A percentile compares a stretch with the other conserved stretches of the same genome.
Evolutionary conservation across 2,113 vertebrate genomes (phyloP).

Genomic region (Formicarius rufipectus): DNA sequence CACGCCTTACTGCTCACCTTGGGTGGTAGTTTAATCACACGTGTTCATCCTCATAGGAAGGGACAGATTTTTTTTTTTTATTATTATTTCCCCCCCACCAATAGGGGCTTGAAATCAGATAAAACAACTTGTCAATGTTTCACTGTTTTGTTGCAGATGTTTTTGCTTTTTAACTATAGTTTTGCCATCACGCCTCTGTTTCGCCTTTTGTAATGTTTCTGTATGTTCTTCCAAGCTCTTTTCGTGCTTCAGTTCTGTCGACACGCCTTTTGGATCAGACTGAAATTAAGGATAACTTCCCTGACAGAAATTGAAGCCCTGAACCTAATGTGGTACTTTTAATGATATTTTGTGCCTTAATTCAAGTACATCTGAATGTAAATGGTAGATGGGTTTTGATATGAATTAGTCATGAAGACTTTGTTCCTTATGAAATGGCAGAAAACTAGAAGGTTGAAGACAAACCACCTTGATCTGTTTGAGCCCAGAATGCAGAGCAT

Average conservation of each 20-base stretch:
- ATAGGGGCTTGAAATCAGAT: not conserved
- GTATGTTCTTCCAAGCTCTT: not conserved
- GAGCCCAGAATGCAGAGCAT: not conserved
- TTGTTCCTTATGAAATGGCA: not conserved
- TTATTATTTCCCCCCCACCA: too few species aligned
- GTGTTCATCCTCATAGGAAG: not conserved
- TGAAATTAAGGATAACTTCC: not conserved
- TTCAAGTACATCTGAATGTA: not conserved
- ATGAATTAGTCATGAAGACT: not conserved
- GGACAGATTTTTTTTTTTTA: not conserved
- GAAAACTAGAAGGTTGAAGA: not conserved
- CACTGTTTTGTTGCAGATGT: not conserved
- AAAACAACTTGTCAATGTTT: not conserved
- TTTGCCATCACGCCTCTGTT: not conserved
- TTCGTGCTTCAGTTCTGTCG: not conserved
- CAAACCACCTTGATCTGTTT: not conserved
- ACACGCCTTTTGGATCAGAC: not conserved
- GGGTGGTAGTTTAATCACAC: too few species aligned
- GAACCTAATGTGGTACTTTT: not conserved
- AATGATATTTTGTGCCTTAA: not conserved
- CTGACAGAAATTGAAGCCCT: not conserved
- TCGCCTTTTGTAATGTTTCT: not conserved
- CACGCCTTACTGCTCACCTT: too few species aligned
- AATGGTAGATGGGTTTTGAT: not conserved
- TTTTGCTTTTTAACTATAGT: not conserved